These are phyloP conservation scores for Alosa alosa DNA, from an alignment of 2,113 vertebrate species.

Conservation along the genomic window DNA sequence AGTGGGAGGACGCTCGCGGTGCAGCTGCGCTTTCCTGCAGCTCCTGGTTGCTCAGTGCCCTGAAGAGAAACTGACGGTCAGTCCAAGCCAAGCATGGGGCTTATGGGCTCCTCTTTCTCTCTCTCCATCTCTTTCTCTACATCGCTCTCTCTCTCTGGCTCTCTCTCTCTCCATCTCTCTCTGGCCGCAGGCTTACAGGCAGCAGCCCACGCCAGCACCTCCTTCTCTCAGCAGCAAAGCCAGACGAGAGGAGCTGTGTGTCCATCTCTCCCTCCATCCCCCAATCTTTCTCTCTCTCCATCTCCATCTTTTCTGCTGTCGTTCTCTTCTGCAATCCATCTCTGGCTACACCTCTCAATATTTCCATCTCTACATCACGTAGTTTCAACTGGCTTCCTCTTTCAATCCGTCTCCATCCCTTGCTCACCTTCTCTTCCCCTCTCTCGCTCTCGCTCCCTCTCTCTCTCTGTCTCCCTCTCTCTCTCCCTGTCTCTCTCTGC, in stretches of 20 bases:
- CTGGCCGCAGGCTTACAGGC: neutral
- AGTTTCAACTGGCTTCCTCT: neutral
- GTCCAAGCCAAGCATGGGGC: slow-evolving; percentile 29
- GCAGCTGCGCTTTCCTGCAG: slow-evolving; percentile 39
- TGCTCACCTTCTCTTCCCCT: neutral
- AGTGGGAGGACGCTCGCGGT: slow-evolving; percentile 52
- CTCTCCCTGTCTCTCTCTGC: neutral
- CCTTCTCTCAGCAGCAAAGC: neutral
- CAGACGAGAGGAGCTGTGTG: neutral
- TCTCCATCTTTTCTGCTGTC: neutral
- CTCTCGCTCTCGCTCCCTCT: neutral
- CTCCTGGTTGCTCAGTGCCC: slow-evolving; percentile 29
- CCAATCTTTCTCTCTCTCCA: neutral
- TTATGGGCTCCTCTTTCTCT: slow-evolving; percentile 10
- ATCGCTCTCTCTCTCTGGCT: neutral
- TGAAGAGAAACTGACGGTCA: slow-evolving; percentile 33
- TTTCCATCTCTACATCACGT: neutral
- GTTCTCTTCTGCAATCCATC: neutral
- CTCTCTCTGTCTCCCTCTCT: neutral
- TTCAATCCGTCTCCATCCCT: neutral
- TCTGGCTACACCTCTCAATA: neutral
- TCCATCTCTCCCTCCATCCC: too few relatives aligned
- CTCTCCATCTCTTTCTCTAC: too few relatives aligned
- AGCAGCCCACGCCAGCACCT: neutral
- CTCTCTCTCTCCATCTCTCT: slow-evolving; percentile 1